A percentile compares a stretch with the other conserved stretches of the same genome.
These are phyloP conservation scores for Rhynchopsitta pachyrhyncha DNA, from an alignment of 2,113 vertebrate species.

Conservation along the genomic window DNA sequence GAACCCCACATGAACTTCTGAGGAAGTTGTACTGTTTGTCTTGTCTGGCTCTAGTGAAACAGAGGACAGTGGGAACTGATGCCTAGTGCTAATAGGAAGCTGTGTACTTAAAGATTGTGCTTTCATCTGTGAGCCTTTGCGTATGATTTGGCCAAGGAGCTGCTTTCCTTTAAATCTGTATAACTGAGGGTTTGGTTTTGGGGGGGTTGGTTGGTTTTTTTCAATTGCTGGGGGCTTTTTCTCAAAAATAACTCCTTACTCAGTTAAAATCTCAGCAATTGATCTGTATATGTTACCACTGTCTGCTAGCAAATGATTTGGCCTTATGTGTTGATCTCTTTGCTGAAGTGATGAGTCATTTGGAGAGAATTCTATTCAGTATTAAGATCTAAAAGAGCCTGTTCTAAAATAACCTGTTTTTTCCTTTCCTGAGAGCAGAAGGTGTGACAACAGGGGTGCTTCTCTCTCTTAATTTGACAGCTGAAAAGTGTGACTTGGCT, in stretches of 20 bases:
- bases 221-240: neutral
- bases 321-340: neutral
- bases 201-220: neutral
- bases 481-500: neutral
- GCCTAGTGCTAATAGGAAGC: neutral
- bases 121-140: neutral
- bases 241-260: neutral
- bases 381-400: neutral
- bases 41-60: rapidly evolving
- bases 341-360: neutral
- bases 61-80: neutral
- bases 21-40: neutral
- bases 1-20: neutral
- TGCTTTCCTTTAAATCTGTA: neutral
- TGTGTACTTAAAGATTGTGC: neutral
- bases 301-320: neutral
- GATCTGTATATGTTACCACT: neutral
- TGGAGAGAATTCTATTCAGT: neutral
- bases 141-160: neutral
- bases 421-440: neutral
- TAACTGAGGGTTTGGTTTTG: neutral
- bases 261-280: neutral
- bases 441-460: neutral
- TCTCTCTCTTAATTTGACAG: neutral
- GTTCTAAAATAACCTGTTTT: neutral